These are phyloP conservation scores for Melipona quadrifasciata DNA, from an alignment of 1,140 invertebrate species.

Conservation along the genomic window DNA sequence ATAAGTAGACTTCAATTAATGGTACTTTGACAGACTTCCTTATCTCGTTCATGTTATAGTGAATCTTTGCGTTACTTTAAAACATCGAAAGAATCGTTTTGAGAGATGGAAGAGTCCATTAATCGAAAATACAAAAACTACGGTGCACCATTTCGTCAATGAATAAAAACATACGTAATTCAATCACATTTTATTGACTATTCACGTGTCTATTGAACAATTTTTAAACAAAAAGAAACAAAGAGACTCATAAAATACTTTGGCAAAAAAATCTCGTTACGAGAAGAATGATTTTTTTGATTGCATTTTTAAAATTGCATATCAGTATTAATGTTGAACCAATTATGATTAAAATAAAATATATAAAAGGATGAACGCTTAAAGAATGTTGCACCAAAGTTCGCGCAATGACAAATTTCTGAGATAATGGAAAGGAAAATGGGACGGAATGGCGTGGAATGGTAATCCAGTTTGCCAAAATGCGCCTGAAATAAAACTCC, in stretches of 20 bases:
- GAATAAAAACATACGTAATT: slow-evolving; percentile 40
- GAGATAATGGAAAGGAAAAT: slow-evolving; percentile 37
- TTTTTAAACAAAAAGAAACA: not conserved
- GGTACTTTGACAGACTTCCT: slow-evolving; percentile 24
- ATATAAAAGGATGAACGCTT: slow-evolving; percentile 1
- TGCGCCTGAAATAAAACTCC: slow-evolving; percentile 78
- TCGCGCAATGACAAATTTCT: slow-evolving; percentile 72
- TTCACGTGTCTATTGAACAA: not conserved
- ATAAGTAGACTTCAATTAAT: slow-evolving; percentile 52
- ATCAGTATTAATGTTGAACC: not conserved
- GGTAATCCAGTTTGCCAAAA: slow-evolving; percentile 70
- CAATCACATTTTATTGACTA: not conserved
- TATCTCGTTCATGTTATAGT: slow-evolving; percentile 20
- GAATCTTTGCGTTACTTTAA: not conserved
- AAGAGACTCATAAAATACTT: not conserved
- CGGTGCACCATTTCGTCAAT: slow-evolving; percentile 58
- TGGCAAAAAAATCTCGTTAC: not conserved
- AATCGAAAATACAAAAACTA: slow-evolving; percentile 45
- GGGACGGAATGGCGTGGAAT: slow-evolving; percentile 41
- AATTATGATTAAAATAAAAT: slow-evolving; percentile 34
- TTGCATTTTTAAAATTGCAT: too few relatives aligned
- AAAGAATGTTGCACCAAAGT: slow-evolving; percentile 65
- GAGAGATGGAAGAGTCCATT: slow-evolving; percentile 42
- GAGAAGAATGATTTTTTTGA: not conserved
- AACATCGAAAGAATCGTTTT: not conserved